Evolutionary conservation across 2,888 invertebrate genomes (phyloP), one percentile per base, ranked within the genome.

Genomic region (Tetramorium bicarinatum): DNA sequence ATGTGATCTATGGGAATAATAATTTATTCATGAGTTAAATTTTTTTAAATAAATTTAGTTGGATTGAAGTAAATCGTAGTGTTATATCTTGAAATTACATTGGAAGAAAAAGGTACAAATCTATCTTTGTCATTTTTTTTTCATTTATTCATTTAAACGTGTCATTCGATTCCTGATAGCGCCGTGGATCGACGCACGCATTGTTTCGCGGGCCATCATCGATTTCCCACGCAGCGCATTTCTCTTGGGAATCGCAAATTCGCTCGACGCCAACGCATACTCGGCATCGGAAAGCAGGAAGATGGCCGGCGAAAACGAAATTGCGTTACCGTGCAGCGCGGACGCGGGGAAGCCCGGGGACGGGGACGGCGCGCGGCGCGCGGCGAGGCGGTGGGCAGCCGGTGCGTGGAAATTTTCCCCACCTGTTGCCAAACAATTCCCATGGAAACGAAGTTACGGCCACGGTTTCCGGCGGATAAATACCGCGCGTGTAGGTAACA

Each of bases 401-500:
- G 90, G 88, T 91, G 89, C 90, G 92, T 90, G 91, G 91, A 93
- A 94, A 93, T 94, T 92, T 93, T 92, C 93, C 92, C 93, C 94
- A 94, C 94, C 94, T 94, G 94, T 94, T 94, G 94, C 94, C 93
- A 94, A 93, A 93, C 94, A 91, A 94, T 94, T 93, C 92, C 93
- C 93, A 92, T 93, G 93, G 93, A 94, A 94, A 94, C 93, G 87
- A 94, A 94, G 91, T 94, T 94, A 93, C 91, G 91, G 88, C 83
- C 90, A 88, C 89, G 89, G 87, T 88, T 92, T 90, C 89, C 90
- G 89, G 82, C 85, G 82, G 89, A 88, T 90, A 87, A 90, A 90
- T 88, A 87, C 83, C 79, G 56, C 72, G 72, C 79, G 69, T 56
- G 72, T 59, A 72, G 79, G 72, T 71, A 71, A 80, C 79, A 59